Evolutionary conservation across 23 tunicate genomes (phyloP).

Genomic region (Halocynthia roretzi): DNA sequence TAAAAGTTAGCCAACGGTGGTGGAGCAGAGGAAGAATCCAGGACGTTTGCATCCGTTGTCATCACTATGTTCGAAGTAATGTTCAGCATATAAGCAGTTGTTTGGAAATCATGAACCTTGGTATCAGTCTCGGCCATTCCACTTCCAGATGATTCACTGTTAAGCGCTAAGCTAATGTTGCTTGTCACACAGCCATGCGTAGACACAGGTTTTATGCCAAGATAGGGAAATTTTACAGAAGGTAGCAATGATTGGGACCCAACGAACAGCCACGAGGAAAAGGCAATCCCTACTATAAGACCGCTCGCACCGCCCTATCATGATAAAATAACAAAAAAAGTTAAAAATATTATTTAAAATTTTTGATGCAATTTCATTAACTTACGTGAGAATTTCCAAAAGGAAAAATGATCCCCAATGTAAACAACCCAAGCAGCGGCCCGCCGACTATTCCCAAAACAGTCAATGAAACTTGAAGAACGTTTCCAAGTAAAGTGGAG

Average conservation of each 20-base stretch:
- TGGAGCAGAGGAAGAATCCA: not conserved
- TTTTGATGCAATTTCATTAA: not conserved
- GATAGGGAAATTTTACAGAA: not conserved
- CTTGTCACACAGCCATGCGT: not conserved
- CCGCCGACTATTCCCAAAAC: conserved; percentile 24
- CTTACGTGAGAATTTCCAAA: conserved; percentile 17
- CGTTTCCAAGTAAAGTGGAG: conserved; percentile 9
- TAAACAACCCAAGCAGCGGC: conserved; percentile 19
- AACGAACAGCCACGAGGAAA: conserved; percentile 15
- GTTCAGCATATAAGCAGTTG: not conserved
- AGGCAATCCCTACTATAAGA: conserved; percentile 1
- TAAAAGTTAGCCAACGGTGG: conserved; percentile 54
- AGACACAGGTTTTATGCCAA: not conserved
- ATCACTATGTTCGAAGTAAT: not conserved
- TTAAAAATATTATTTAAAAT: not conserved
- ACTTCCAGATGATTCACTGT: too few species aligned
- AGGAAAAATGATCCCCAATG: conserved; percentile 16
- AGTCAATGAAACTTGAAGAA: conserved; percentile 22
- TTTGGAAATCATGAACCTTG: not conserved
- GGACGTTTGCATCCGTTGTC: not conserved
- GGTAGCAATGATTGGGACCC: not conserved
- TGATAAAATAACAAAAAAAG: not conserved
- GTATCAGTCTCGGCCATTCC: not conserved
- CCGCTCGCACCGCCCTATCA: conserved; percentile 15
- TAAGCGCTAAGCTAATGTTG: too few species aligned